A percentile compares a stretch with the other conserved stretches of the same genome.
These are phyloP conservation scores for Oncorhynchus masou DNA, from an alignment of 2,113 vertebrate genomes.

Conservation along the genomic window DNA sequence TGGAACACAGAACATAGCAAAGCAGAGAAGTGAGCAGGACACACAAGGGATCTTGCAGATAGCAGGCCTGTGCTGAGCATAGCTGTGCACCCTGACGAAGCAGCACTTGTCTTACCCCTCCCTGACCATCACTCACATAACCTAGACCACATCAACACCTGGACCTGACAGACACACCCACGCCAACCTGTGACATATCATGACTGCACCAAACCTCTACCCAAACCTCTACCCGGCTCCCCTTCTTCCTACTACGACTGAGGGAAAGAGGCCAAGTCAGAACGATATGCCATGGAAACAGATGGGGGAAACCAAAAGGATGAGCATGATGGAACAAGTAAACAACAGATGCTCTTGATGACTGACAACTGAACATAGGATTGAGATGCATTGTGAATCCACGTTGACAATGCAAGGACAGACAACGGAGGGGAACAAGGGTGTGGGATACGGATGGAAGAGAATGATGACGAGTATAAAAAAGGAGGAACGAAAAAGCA, in stretches of 20 bases:
- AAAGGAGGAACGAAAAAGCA: constrained; percentile 52
- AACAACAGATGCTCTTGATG: constrained; percentile 45
- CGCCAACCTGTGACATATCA: constrained; percentile 45
- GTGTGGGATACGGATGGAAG: constrained; percentile 1
- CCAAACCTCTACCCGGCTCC: constrained; percentile 61
- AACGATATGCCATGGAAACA: constrained; percentile 70
- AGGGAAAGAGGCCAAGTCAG: constrained; percentile 74
- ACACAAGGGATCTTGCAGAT: constrained; percentile 71
- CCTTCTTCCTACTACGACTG: constrained; percentile 62
- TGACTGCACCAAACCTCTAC: constrained; percentile 59
- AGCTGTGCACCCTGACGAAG: constrained; percentile 69
- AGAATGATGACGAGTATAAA: constrained; percentile 42
- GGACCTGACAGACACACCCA: constrained; percentile 67
- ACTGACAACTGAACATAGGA: constrained; percentile 33
- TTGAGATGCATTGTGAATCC: constrained; percentile 49
- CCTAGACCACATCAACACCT: constrained; percentile 67
- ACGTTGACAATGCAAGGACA: constrained; percentile 50
- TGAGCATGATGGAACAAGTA: constrained; percentile 46
- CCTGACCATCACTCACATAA: constrained; percentile 60
- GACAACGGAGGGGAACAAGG: constrained; percentile 34
- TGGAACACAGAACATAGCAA: constrained; percentile 51
- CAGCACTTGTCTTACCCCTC: constrained; percentile 72
- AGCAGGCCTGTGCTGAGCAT: constrained; percentile 71
- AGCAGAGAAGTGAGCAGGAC: constrained; percentile 74
- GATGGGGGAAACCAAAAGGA: constrained; percentile 60